Base-by-base conservation (phyloP, 2,797 vertebrate genomes). In the Apogon hyalosoma region DNA sequence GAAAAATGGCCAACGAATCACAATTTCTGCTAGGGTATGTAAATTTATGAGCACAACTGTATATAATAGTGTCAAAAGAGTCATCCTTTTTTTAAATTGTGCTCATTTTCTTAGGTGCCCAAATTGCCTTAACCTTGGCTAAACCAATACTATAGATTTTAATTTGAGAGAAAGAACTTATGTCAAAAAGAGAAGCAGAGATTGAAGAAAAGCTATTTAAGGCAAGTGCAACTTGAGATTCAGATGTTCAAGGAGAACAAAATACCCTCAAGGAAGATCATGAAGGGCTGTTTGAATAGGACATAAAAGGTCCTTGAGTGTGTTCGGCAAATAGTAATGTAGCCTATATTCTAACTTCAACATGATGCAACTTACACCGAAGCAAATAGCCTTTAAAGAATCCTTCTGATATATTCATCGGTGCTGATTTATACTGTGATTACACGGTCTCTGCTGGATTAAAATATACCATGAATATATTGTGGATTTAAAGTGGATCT, bases 211-310 rank as follows among this genome's bases (percentile, higher is more conserved):
- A 15, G 71, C 84, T 92, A 91, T 92, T 90, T 85, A 79, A 87
- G 82, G 84, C 63, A 21, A 78, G 69, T 85, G 88, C 83, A 89
- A 90, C 82, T 82, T 87, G 85, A 92, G 87, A 90, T 85, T 87
- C 66, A 69, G 77, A 84, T 86, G 80, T 87, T 88, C 75, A 88
- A 85, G 81, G 82, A 84, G 80, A 88, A 80, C 63, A 72, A 87
- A 88, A 86, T 74, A 55, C 68, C 78, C 82, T 33, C 6, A 43
- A 60, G 69, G 50, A 82, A 80, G 70, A 83, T 83, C 75, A 85
- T 28, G 43, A 52, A 59, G 73, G 58, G 54, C 46, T 67, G 66
- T 68, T 60, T 65, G 60, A 84, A 74, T 24, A 61, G 66, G 55
- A 75, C 73, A 79, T 72, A 71, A 79, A 82, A 71, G 53, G 58